Base-by-base conservation (phyloP, 2,113 vertebrate genomes). In the Eidolon helvum region DNA sequence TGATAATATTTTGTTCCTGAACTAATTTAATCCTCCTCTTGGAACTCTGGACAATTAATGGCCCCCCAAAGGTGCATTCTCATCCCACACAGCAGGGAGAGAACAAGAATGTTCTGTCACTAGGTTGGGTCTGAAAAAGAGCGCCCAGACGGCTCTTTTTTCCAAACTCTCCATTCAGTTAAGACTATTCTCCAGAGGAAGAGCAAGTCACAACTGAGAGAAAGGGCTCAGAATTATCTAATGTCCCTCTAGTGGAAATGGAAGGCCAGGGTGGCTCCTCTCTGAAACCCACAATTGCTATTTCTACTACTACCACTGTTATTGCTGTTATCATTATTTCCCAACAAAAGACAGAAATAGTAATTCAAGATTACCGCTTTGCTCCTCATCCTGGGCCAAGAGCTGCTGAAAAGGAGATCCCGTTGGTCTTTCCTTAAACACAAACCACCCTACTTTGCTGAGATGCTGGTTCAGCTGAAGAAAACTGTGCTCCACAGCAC, bases 201-300 rank as follows among this genome's bases (percentile, higher is more conserved):
- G 1, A 71, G 2, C 11, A 33, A 63, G 22, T 40, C 22, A 65
- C 2, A 22, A 4, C 16, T 40, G 26, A 33, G 38, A 55, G 57
- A 45, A 43, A 87, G 50, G 6, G 28, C 12, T 74, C 16, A 26
- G 16, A 15, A 40, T 22, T 16, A 71, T 11, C 14, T 30, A 12
- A 53, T 15, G 0, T 45, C 7, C 19, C 61, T 28, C 22, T 53
- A 65, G 0, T 63, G 22, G 22, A n/a, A 79, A 45, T 0, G 4
- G 10, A 75, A 63, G n/a, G 33, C 11, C 40, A 33, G 15, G 6
- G 21, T 30, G 53, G 19, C 19, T 50, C 9, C 10, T 38, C 19
- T 63, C 5, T 2, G 50, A 48, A 85, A 5, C 19, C 35, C 11
- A 15, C 11, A 53, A 61, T 6, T 79, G 4, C 30, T 83, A 1